phyloP scores from a whole-genome alignment of 2,113 vertebrate species.

The Callopanchax toddi region DNA sequence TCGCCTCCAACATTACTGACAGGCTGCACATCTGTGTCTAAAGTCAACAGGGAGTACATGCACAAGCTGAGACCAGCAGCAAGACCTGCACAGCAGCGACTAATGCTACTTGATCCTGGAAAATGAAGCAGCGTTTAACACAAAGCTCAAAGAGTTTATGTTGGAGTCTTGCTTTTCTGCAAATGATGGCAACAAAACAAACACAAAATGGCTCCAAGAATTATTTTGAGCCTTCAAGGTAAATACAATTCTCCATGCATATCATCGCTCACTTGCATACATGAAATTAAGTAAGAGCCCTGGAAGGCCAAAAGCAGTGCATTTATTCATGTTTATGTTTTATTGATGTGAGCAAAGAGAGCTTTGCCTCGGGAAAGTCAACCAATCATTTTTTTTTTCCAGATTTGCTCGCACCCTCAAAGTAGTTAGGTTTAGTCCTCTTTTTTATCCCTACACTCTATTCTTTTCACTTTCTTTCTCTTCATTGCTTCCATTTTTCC shows the following conservation, averaged over 20 bases:
- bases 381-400: slow-evolving; percentile 82
- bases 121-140: slow-evolving; percentile 36
- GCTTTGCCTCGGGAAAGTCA: slow-evolving; percentile 79
- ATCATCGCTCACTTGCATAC: slow-evolving; percentile 76
- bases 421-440: slow-evolving; percentile 78
- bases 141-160: slow-evolving; percentile 38
- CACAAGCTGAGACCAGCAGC: slow-evolving; percentile 36
- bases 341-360: slow-evolving; percentile 83
- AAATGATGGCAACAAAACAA: slow-evolving; percentile 70
- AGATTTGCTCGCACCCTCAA: slow-evolving; percentile 73
- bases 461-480: slow-evolving; percentile 50
- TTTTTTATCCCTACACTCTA: slow-evolving; percentile 68
- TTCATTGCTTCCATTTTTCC: slow-evolving; percentile 27
- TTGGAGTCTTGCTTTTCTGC: slow-evolving; percentile 67
- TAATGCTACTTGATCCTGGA: background rate
- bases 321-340: slow-evolving; percentile 85
- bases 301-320: slow-evolving; percentile 77
- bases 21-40: slow-evolving; percentile 40
- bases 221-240: slow-evolving; percentile 76
- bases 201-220: slow-evolving; percentile 72
- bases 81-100: background rate
- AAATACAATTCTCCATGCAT: slow-evolving; percentile 75
- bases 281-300: slow-evolving; percentile 80
- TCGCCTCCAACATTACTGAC: slow-evolving; percentile 57
- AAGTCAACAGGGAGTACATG: slow-evolving; percentile 59